Percentiles rank a stretch among this genome's conserved stretches.
These are phyloP conservation scores for Callionymus lyra DNA, from an alignment of 2,113 vertebrate genomes.

Conservation along the genomic window DNA sequence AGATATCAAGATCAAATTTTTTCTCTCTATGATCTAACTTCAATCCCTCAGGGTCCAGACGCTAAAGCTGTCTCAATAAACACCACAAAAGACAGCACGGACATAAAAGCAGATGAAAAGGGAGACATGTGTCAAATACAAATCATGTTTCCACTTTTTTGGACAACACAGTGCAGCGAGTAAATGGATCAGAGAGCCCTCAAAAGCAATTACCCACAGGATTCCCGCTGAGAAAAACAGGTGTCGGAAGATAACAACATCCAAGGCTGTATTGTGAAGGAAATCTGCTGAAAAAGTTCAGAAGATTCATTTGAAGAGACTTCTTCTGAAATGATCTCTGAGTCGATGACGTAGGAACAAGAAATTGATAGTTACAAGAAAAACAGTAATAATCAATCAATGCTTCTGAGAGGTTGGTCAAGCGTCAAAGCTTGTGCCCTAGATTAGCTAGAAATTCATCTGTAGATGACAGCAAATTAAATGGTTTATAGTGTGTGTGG, in stretches of 20 bases:
- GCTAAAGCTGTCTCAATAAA: slow-evolving; percentile 40
- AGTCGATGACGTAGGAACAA: too few relatives aligned
- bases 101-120: slow-evolving; percentile 45
- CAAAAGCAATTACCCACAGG: slow-evolving; percentile 51
- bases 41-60: slow-evolving; percentile 13
- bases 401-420: too few relatives aligned
- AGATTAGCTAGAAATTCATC: too few relatives aligned
- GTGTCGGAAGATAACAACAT: slow-evolving; percentile 44
- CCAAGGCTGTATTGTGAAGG: not conserved
- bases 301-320: too few relatives aligned
- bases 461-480: too few relatives aligned
- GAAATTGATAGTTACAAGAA: too few relatives aligned
- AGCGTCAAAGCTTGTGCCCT: too few relatives aligned
- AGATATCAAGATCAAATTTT: slow-evolving; percentile 9
- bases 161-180: slow-evolving; percentile 27
- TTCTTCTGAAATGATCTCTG: too few relatives aligned
- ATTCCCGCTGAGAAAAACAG: slow-evolving; percentile 43
- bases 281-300: too few relatives aligned
- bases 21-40: slow-evolving; percentile 15
- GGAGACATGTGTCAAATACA: slow-evolving; percentile 53
- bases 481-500: too few relatives aligned
- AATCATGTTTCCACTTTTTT: slow-evolving; percentile 38
- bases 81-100: slow-evolving; percentile 24
- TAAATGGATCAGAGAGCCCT: slow-evolving; percentile 52
- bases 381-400: too few relatives aligned